These are phyloP conservation scores for Gryllus longicercus DNA, from an alignment of 2,888 invertebrate genomes.

Conservation along the genomic window DNA sequence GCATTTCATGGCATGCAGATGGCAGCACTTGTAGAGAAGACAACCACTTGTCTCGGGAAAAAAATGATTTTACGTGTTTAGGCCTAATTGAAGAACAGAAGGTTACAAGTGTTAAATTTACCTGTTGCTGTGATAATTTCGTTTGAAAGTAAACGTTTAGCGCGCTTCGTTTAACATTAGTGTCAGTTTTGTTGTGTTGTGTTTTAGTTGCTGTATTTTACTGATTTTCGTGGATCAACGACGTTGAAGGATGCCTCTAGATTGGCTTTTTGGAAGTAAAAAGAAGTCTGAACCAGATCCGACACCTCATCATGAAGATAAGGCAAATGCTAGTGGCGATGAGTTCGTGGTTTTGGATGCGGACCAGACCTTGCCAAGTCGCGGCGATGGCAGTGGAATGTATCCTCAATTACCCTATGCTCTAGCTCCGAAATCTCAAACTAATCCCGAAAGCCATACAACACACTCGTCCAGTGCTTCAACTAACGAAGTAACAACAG, in stretches of 20 bases:
- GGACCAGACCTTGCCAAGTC: not conserved
- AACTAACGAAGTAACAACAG: not conserved
- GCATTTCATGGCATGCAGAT: no score
- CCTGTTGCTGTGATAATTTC: no score
- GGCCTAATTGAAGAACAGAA: no score
- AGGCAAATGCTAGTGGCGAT: slow-evolving; percentile 22
- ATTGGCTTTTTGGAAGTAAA: slow-evolving; percentile 31
- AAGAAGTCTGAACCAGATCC: slow-evolving; percentile 24
- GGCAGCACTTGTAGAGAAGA: no score
- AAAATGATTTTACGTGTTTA: no score
- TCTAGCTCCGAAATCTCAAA: not conserved
- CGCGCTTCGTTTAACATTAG: not conserved
- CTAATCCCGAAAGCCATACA: not conserved
- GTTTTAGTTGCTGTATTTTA: not conserved
- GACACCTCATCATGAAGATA: not conserved
- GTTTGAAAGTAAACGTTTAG: no score
- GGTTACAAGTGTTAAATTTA: no score
- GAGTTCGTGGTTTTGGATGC: slow-evolving; percentile 29
- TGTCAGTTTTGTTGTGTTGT: not conserved
- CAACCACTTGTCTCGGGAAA: no score
- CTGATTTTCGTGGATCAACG: no score
- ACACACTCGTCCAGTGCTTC: not conserved
- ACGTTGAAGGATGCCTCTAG: not conserved
- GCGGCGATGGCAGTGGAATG: not conserved
- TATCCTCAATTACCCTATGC: slow-evolving; percentile 29